Conservation (phyloP, 64 coral and sea anemone genomes). For the Montipora capricornis region DNA sequence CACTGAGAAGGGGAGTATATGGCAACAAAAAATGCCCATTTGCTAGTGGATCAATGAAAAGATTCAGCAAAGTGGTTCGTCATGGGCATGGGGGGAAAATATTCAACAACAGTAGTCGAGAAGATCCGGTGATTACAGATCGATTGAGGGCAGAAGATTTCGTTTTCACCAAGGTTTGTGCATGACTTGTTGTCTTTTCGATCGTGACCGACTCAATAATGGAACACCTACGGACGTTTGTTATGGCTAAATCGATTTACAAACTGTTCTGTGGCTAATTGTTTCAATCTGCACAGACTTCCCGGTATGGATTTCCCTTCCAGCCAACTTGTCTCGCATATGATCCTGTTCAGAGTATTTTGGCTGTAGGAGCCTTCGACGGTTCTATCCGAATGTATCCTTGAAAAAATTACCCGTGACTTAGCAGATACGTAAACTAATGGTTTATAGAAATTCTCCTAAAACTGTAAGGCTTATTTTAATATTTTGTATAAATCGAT, state of each 20-base stretch:
- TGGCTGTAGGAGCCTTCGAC: constrained; percentile 83
- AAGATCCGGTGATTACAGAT: constrained; percentile 82
- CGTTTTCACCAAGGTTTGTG: constrained; percentile 85
- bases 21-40: constrained; percentile 10
- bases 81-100: constrained; percentile 24
- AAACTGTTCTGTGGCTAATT: neutral
- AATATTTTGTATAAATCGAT: neutral
- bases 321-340: constrained; percentile 92
- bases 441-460: neutral
- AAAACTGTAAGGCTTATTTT: neutral
- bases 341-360: constrained; percentile 90
- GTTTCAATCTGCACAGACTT: constrained; percentile 72
- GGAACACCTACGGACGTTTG: neutral
- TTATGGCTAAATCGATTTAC: neutral
- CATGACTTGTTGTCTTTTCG: neutral
- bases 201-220: neutral
- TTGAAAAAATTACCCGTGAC: constrained; percentile 1
- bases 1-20: neutral
- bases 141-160: constrained; percentile 87
- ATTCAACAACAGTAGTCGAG: constrained; percentile 20
- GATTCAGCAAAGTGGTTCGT: constrained; percentile 43
- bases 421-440: neutral
- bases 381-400: constrained; percentile 96
- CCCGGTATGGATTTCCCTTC: constrained; percentile 94
- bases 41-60: constrained; percentile 30